Evolutionary conservation across 1,140 invertebrate genomes (phyloP).

Genomic region (Pissodes strobi): DNA sequence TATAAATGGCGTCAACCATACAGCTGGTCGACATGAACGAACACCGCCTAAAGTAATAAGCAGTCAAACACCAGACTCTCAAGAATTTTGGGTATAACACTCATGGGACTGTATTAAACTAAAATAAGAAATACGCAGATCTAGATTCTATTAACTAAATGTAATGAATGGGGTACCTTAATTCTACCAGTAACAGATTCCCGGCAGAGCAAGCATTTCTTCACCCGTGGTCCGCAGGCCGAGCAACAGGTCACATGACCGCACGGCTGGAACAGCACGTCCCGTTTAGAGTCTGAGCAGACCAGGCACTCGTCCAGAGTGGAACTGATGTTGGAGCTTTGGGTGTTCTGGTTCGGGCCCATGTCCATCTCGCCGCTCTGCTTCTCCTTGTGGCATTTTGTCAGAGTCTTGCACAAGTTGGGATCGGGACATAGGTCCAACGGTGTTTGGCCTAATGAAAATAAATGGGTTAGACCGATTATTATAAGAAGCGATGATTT

Average conservation of each 20-base stretch:
- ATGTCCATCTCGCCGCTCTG: conserved; percentile 63
- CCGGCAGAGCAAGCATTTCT: conserved; percentile 93
- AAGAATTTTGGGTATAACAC: too few species aligned
- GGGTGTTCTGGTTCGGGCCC: conserved; percentile 53
- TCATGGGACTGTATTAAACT: too few species aligned
- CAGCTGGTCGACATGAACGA: too few species aligned
- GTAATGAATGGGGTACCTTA: too few species aligned
- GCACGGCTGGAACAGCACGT: conserved; percentile 87
- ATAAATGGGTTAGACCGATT: too few species aligned
- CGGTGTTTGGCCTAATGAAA: conserved; percentile 84
- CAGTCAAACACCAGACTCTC: too few species aligned
- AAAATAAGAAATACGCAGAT: too few species aligned
- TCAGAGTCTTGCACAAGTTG: conserved; percentile 90
- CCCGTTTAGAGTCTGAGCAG: conserved; percentile 90
- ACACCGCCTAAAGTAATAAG: too few species aligned
- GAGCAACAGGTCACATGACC: conserved; percentile 93
- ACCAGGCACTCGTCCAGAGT: conserved; percentile 92
- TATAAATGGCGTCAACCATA: too few species aligned
- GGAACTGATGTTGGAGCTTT: conserved; percentile 55
- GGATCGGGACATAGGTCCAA: conserved; percentile 95
- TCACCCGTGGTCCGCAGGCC: conserved; percentile 87
- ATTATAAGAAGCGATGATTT: too few species aligned
- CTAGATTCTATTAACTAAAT: too few species aligned
- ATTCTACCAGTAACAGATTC: conserved; percentile 76
- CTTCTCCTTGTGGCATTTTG: conserved; percentile 90